Conservation (phyloP, 2,113 vertebrate genomes). For the Sterrhoptilus dennistouni region DNA sequence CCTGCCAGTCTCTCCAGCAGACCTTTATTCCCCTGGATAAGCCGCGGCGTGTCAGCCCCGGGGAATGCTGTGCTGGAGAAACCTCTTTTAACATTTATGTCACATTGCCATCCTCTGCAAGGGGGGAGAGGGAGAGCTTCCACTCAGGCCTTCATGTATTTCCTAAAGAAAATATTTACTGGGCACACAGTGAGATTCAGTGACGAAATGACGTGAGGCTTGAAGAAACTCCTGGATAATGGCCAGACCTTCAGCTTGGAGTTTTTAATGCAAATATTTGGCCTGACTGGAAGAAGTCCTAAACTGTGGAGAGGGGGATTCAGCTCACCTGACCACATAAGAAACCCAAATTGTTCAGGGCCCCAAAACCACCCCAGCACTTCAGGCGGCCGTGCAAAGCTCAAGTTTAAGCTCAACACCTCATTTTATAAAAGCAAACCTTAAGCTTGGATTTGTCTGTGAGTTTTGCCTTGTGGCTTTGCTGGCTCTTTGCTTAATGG, state of each 20-base stretch:
- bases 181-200: background rate
- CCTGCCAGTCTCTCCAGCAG: slow-evolving; percentile 4
- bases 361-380: background rate
- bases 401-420: background rate
- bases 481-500: background rate
- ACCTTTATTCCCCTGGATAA: background rate
- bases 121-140: background rate
- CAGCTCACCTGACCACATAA: background rate
- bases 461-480: background rate
- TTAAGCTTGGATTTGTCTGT: background rate
- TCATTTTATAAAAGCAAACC: background rate
- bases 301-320: background rate
- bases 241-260: background rate
- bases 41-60: background rate
- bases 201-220: background rate
- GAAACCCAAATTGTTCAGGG: background rate
- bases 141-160: background rate
- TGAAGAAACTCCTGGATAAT: background rate
- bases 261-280: background rate
- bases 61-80: background rate
- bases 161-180: background rate
- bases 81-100: background rate
- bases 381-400: rapidly evolving
- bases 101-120: background rate
- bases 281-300: background rate